Evolutionary conservation across 2,888 invertebrate genomes (phyloP), one percentile per base, ranked within the genome.

Genomic region (Acanthosoma haemorrhoidale): DNA sequence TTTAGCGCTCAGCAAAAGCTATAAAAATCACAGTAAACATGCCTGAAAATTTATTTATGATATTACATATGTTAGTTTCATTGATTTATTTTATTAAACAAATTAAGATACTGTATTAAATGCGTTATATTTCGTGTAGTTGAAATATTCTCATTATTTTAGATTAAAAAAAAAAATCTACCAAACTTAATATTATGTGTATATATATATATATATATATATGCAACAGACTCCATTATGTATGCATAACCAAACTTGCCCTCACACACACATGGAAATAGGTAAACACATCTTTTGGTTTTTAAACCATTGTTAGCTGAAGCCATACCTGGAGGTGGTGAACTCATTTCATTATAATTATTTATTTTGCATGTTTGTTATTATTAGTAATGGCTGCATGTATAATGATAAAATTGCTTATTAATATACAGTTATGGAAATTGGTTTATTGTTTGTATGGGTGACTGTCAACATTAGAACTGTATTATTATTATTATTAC

Each of bases 321-420:
- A 67, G 67, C 67, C 67, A 67, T 67, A 57, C 67, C 67, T 67
- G 67, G 67, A 67, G 57, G 67, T 67, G 67, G 67, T 67, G 67
- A 57, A 57, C 36, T 67, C 67, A 67, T 67, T 67, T 16, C 18
- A 38, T 38, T 64, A 64, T 64, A 41, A 57, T 67, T 16, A 67
- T 67, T 67, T 67, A 57, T 67, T 57, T 67, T 67, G 69, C 69
- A 69, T 60, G 60, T 61, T 32, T 64, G 36, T 29, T 64, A 64
- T 64, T 31, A 41, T 64, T 64, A 64, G 43, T 31, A 29, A 29
- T 38, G 63, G 36, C 39, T 63, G 64, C 64, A 64, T 64, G 64
- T 29, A 39, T 29, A 64, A 18, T 43, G 21, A 31, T 61, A 21
- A 61, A 61, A 61, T 61, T 36, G 32, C 61, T 61, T 61, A 3